These are phyloP conservation scores for Puma concolor DNA, from an alignment of 2,113 vertebrate species.

Conservation along the genomic window DNA sequence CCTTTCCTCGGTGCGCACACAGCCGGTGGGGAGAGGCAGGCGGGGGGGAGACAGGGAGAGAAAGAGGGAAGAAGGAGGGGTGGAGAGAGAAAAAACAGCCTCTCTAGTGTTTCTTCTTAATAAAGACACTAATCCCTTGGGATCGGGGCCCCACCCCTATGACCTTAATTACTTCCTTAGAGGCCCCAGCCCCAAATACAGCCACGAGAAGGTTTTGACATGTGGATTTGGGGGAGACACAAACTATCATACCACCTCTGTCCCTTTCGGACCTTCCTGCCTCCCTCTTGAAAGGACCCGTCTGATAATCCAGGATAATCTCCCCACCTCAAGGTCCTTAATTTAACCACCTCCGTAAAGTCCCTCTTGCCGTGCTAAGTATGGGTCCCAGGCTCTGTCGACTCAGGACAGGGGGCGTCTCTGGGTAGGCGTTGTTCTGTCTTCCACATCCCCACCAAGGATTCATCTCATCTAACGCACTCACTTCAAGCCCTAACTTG, in stretches of 20 bases:
- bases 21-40: rapidly evolving
- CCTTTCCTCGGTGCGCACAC: not conserved
- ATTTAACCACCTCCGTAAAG: not conserved
- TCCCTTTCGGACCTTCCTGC: not conserved
- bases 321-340: not conserved
- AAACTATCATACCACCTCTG: not conserved
- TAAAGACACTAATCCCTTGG: not conserved
- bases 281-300: not conserved
- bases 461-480: not conserved
- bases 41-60: not conserved
- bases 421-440: not conserved
- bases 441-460: rapidly evolving
- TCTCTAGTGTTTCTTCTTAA: not conserved
- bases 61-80: not conserved
- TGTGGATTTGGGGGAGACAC: not conserved
- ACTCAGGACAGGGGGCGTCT: not conserved
- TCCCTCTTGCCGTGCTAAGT: not conserved
- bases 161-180: not conserved
- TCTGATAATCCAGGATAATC: not conserved
- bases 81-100: not conserved
- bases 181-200: not conserved
- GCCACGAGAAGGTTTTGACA: not conserved
- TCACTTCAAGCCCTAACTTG: not conserved
- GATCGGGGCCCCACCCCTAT: not conserved
- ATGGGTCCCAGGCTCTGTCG: not conserved